Percentiles rank a stretch among this genome's conserved stretches.
These are phyloP conservation scores for Eulemur macaco DNA, from an alignment of 2,113 vertebrate species.

Conservation along the genomic window DNA sequence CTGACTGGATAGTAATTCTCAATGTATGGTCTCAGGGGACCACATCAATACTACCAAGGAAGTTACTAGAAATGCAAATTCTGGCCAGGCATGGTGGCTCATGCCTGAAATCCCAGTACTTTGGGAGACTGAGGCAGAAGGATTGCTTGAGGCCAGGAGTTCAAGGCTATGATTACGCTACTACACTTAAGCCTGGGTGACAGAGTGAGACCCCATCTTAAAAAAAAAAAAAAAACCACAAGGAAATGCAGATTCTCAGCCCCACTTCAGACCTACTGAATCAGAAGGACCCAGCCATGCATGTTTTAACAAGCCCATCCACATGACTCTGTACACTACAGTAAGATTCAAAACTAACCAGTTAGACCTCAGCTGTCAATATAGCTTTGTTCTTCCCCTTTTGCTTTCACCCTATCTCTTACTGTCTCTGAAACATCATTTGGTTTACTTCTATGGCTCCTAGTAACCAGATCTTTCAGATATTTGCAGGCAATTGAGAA, in stretches of 20 bases:
- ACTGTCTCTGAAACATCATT: neutral
- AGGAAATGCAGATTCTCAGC: neutral
- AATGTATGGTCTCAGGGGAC: neutral
- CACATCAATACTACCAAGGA: neutral
- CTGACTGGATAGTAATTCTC: neutral
- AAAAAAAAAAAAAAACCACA: too few relatives aligned
- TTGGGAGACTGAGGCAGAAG: too few relatives aligned
- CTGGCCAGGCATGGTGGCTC: neutral
- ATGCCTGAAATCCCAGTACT: too few relatives aligned
- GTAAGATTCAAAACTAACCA: neutral
- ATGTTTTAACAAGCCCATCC: neutral
- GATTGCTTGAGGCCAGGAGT: too few relatives aligned
- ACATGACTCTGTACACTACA: neutral
- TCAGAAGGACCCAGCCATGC: neutral
- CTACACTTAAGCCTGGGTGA: too few relatives aligned
- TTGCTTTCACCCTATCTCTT: neutral
- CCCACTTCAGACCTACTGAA: neutral
- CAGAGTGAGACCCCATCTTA: too few relatives aligned
- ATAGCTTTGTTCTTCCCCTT: neutral
- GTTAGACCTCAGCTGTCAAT: neutral
- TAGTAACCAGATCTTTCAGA: conserved; percentile 19
- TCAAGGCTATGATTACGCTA: too few relatives aligned
- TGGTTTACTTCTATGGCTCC: neutral
- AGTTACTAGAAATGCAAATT: neutral
- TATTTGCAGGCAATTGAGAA: neutral